Percentiles rank a stretch among this genome's conserved stretches.
Evolutionary conservation across 2,888 invertebrate species (phyloP).

Genomic region (Plagiodera versicolora): DNA sequence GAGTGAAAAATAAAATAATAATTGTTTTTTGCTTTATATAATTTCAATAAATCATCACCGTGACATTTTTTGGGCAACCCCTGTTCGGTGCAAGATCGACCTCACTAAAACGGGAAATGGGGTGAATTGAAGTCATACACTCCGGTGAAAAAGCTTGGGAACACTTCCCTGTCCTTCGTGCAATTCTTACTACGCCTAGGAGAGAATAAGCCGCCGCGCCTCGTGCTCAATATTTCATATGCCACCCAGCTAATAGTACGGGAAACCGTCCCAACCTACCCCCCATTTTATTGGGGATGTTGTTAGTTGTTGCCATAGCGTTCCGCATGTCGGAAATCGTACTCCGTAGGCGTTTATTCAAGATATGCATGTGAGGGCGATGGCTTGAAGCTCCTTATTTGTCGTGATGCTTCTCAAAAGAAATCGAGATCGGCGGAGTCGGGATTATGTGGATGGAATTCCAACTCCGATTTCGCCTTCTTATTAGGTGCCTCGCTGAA

Average conservation of each 20-base stretch:
- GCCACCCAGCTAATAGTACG: not conserved
- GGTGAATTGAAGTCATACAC: too few relatives aligned
- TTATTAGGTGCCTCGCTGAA: not conserved
- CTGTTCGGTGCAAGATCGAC: too few relatives aligned
- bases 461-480: not conserved
- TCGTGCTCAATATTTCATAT: not conserved
- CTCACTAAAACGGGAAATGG: too few relatives aligned
- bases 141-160: not conserved
- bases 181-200: not conserved
- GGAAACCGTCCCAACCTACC: not conserved
- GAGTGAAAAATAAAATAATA: too few relatives aligned
- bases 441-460: not conserved
- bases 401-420: not conserved
- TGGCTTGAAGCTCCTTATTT: not conserved
- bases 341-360: too few relatives aligned
- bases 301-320: not conserved
- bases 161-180: not conserved
- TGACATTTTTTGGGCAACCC: too few relatives aligned
- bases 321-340: too few relatives aligned
- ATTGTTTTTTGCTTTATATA: too few relatives aligned
- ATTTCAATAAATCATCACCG: too few relatives aligned
- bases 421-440: not conserved
- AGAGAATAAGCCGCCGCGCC: not conserved
- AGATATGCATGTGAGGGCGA: too few relatives aligned
- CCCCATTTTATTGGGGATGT: not conserved